Evolutionary conservation across 92 coral and sea anemone species (phyloP).

Genomic region (Palythoa caribaeorum): DNA sequence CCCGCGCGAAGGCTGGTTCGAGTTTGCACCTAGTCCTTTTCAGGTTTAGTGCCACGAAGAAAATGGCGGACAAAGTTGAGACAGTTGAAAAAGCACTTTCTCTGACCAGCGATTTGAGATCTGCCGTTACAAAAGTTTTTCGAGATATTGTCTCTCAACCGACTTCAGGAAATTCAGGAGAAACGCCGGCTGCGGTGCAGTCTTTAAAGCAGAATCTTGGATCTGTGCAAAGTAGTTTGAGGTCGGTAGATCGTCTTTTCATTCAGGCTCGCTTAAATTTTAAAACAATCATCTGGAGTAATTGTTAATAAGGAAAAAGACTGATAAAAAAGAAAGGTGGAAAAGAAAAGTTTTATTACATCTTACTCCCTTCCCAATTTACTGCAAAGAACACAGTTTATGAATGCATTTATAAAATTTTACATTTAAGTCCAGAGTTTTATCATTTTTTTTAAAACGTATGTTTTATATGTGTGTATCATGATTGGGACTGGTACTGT

Average conservation of each 20-base stretch:
- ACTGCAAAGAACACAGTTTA: too few species aligned
- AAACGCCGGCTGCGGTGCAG: constrained; percentile 52
- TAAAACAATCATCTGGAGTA: background rate
- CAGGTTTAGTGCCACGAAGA: background rate
- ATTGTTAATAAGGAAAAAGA: background rate
- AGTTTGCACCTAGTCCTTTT: constrained; percentile 10
- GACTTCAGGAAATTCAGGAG: constrained; percentile 45
- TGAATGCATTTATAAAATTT: too few species aligned
- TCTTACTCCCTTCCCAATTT: too few species aligned
- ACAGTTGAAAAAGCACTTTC: constrained; percentile 66
- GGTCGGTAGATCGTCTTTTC: constrained; percentile 43
- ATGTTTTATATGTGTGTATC: too few species aligned
- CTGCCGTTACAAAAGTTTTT: constrained; percentile 75
- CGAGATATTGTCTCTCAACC: constrained; percentile 74
- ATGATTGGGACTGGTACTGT: too few species aligned
- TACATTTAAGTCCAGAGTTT: too few species aligned
- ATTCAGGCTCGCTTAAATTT: too few species aligned
- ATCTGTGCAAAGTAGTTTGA: constrained; percentile 69
- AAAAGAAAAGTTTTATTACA: too few species aligned
- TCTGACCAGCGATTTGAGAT: constrained; percentile 69
- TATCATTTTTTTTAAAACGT: too few species aligned
- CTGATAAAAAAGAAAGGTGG: too few species aligned
- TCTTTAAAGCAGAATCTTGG: constrained; percentile 77
- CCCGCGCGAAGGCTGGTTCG: constrained; percentile 52
- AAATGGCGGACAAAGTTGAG: constrained; percentile 85